Base-by-base conservation (phyloP, 2,113 vertebrate genomes). In the Isurus oxyrinchus region DNA sequence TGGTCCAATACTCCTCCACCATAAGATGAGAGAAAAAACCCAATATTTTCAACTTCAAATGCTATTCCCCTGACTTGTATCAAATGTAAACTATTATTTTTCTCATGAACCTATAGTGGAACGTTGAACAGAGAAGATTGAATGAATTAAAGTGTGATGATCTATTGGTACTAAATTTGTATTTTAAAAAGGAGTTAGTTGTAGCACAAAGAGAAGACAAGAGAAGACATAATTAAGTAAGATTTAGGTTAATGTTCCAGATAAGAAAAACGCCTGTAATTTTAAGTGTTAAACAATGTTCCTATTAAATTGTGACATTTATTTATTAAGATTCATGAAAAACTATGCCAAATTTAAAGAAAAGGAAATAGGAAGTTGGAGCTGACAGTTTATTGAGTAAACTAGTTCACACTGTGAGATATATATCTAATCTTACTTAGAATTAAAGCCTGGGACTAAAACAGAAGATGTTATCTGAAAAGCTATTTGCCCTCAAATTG, bases 401-500 rank as follows among this genome's bases (percentile, higher is more conserved):
- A 72, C 13, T 27, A 95, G 44, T 72, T 72, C 25, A 72, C 0
- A 10, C 72, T 55, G 27, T 19, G 63, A 55, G 66, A 95, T 95
- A n/a, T 66, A 14, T 35, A 72, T 69, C 49, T 76, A 55, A 95
- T 69, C 63, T 53, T 72, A 16, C 13, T 95, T 53, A 72, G 67
- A 95, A 72, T 72, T 16, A 31, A 13, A 95, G 67, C 67, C 19
- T 55, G 10, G 31, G 27, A 69, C 11, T 69, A 55, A 19, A 59
- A n/a, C 88, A 69, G 66, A 27, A 35, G 90, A 94, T 94, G 14
- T 94, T 94, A 94, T 94, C 90, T 63, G 35, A 72, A 72, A 95
- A 55, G 40, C 27, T 31, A 7, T 2, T 25, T 69, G 66, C 27
- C 55, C 49, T 86, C 49, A 55, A 57, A 90, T 91, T 91, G 55